These are phyloP conservation scores for Peribatodes rhomboidaria DNA, from an alignment of 2,888 invertebrate species.

Conservation along the genomic window DNA sequence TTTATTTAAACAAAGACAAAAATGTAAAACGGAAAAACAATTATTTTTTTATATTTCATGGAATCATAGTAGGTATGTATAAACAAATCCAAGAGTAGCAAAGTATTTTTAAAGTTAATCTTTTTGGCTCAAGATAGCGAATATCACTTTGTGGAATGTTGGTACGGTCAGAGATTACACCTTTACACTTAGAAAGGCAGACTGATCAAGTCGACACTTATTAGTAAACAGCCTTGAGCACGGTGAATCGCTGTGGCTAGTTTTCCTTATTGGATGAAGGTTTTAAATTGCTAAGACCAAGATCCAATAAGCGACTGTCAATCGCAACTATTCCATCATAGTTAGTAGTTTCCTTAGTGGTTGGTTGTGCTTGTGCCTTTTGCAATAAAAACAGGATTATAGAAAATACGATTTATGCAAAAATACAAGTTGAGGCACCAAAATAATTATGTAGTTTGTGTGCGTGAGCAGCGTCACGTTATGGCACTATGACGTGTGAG, in stretches of 20 bases:
- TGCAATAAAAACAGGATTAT: conserved; percentile 65
- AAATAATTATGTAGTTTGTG: background rate
- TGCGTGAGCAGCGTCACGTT: background rate
- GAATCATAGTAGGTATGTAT: background rate
- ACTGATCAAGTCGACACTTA: background rate
- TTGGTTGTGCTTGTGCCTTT: conserved; percentile 63
- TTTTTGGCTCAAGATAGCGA: background rate
- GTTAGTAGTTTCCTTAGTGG: conserved; percentile 48
- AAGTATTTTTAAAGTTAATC: background rate
- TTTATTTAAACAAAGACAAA: conserved; percentile 7
- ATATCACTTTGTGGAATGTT: background rate
- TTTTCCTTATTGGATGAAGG: conserved; percentile 10
- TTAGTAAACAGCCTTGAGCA: background rate
- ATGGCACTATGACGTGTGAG: background rate
- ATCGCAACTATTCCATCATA: conserved; percentile 44
- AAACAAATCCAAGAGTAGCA: background rate
- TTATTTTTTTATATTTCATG: background rate
- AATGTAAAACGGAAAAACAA: background rate
- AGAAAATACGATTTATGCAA: background rate
- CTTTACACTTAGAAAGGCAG: background rate
- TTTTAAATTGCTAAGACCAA: background rate
- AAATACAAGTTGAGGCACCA: background rate
- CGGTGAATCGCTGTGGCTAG: background rate
- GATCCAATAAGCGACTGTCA: conserved; percentile 40
- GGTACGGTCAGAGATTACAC: background rate